phyloP scores from a whole-genome alignment of 2,113 vertebrate species.

The Calonectris borealis region DNA sequence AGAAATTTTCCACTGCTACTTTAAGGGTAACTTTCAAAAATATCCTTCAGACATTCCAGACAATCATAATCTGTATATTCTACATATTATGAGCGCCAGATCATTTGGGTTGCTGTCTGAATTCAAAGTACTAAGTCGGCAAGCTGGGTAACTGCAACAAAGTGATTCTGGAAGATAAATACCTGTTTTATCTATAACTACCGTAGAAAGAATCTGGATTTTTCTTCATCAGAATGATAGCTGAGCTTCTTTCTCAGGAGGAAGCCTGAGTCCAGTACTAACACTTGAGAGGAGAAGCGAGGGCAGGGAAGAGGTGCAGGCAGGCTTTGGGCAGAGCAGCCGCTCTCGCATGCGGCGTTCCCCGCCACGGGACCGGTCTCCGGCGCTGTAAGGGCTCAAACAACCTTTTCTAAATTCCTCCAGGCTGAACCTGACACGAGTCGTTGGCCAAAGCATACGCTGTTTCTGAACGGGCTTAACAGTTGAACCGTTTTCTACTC shows the following conservation, averaged over 20 bases:
- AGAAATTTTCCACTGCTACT: not conserved
- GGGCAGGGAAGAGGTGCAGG: not conserved
- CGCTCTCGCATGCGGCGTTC: rapidly evolving
- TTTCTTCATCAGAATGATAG: not conserved
- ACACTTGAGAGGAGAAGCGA: rapidly evolving
- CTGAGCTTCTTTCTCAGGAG: not conserved
- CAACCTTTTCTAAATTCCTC: not conserved
- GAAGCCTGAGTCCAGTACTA: not conserved
- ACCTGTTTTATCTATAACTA: not conserved
- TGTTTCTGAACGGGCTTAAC: conserved; percentile 1
- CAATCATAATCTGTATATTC: not conserved
- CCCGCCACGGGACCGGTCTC: not conserved
- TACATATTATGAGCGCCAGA: rapidly evolving
- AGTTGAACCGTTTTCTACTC: not conserved
- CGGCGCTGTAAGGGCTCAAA: not conserved
- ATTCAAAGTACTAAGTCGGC: not conserved
- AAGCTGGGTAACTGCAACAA: not conserved
- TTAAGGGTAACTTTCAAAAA: not conserved
- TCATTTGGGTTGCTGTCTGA: not conserved
- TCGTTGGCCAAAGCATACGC: not conserved
- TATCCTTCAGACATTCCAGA: not conserved
- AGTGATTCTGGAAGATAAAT: not conserved
- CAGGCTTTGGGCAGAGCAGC: not conserved
- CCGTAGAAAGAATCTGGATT: not conserved
- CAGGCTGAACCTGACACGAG: not conserved